These are phyloP conservation scores for Sandelia bainsii DNA, from an alignment of 2,797 vertebrate species.

Conservation along the genomic window DNA sequence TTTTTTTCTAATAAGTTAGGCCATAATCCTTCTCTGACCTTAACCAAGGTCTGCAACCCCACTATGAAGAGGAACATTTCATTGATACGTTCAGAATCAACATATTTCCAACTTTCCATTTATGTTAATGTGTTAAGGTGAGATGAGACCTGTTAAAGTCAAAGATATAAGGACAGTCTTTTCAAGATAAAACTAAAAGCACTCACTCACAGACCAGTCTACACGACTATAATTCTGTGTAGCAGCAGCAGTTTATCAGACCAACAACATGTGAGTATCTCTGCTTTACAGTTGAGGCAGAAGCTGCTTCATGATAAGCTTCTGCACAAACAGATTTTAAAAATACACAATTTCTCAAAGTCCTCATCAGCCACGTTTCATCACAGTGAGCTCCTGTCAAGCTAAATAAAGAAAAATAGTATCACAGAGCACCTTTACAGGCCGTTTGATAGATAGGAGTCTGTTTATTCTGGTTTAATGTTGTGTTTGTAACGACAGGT, in stretches of 20 bases:
- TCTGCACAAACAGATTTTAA: constrained; percentile 27
- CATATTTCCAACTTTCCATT: too few relatives aligned
- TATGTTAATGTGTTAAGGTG: not conserved
- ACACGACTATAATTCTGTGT: too few relatives aligned
- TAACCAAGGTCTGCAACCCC: too few relatives aligned
- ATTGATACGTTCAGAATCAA: too few relatives aligned
- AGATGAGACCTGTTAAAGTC: not conserved
- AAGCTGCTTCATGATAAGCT: not conserved
- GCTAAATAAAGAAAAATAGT: constrained; percentile 33
- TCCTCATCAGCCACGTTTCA: constrained; percentile 21
- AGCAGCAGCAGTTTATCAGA: too few relatives aligned
- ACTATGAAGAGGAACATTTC: too few relatives aligned
- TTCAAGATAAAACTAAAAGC: not conserved
- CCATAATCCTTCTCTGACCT: too few relatives aligned
- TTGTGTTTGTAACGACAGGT: constrained; percentile 34
- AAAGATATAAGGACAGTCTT: not conserved
- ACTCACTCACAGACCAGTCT: too few relatives aligned
- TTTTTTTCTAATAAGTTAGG: too few relatives aligned
- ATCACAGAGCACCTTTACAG: constrained; percentile 7
- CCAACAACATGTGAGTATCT: not conserved
- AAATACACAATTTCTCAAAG: constrained; percentile 48
- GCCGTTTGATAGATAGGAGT: constrained; percentile 14
- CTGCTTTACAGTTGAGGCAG: not conserved
- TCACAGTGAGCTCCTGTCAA: constrained; percentile 31
- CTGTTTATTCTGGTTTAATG: not conserved